phyloP scores from a whole-genome alignment of 2,113 vertebrate species.

The Gila orcuttii region DNA sequence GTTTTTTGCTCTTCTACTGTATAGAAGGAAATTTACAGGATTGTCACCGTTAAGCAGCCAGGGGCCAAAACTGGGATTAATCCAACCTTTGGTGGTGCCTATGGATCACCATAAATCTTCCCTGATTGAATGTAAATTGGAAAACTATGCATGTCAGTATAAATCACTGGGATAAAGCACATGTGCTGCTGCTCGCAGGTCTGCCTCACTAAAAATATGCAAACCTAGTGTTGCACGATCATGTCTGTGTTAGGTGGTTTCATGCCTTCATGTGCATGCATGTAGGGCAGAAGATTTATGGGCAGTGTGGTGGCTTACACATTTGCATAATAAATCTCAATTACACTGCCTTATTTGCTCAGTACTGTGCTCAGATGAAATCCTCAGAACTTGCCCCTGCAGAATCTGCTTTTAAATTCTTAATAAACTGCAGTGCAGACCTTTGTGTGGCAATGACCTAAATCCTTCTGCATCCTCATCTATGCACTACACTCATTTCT shows the following conservation, averaged over 20 bases:
- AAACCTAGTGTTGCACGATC: constrained; percentile 32
- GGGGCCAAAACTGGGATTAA: constrained; percentile 66
- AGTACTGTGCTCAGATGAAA: constrained; percentile 62
- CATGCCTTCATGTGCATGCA: constrained; percentile 27
- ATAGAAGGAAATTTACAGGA: constrained; percentile 71
- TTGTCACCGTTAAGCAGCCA: constrained; percentile 66
- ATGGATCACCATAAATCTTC: constrained; percentile 72
- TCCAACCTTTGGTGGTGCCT: constrained; percentile 66
- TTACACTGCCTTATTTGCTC: constrained; percentile 75
- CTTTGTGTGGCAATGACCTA: constrained; percentile 75
- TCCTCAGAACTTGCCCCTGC: constrained; percentile 66
- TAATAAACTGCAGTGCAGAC: constrained; percentile 81
- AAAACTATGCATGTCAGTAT: constrained; percentile 69
- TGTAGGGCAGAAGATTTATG: constrained; percentile 64
- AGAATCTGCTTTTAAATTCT: constrained; percentile 75
- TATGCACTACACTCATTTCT: constrained; percentile 64
- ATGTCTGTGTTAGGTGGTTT: constrained; percentile 35
- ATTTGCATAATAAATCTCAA: constrained; percentile 78
- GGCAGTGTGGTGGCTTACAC: constrained; percentile 59
- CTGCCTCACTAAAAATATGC: constrained; percentile 58
- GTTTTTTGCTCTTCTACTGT: constrained; percentile 51
- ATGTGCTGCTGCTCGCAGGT: constrained; percentile 56
- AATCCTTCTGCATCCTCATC: constrained; percentile 68
- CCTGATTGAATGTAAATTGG: constrained; percentile 78
- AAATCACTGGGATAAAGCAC: constrained; percentile 69